Evolutionary conservation across 2,797 vertebrate genomes (phyloP).

Genomic region (Gila robusta): DNA sequence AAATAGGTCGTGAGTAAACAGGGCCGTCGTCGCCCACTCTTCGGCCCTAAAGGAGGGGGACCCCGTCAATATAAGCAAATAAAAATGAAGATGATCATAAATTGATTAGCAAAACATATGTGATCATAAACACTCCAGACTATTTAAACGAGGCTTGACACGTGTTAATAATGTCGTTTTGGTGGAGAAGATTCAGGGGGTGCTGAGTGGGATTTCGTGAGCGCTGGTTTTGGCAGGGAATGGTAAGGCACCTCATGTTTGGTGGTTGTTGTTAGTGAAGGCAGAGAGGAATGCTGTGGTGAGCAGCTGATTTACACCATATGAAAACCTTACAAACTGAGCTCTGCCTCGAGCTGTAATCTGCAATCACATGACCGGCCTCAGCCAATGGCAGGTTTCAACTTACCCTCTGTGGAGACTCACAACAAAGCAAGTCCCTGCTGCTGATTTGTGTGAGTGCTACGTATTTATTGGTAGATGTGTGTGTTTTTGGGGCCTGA

Average conservation of each 20-base stretch:
- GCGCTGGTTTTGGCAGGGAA: conserved; percentile 28
- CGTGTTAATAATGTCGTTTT: neutral
- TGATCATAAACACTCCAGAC: neutral
- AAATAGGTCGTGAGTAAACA: conserved; percentile 30
- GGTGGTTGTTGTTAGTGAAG: conserved; percentile 61
- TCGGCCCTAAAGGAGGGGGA: neutral
- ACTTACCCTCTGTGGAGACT: conserved; percentile 73
- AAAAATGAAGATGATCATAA: neutral
- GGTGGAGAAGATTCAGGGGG: neutral
- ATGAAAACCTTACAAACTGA: conserved; percentile 83
- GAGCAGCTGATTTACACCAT: conserved; percentile 84
- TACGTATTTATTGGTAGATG: conserved; percentile 25
- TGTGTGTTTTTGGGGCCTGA: conserved; percentile 15
- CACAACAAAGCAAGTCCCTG: conserved; percentile 68
- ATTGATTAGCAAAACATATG: conserved; percentile 4
- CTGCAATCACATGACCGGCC: conserved; percentile 76
- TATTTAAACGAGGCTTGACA: neutral
- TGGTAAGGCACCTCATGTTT: conserved; percentile 38
- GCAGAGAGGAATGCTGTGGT: conserved; percentile 78
- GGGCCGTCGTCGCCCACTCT: neutral
- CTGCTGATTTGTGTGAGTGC: conserved; percentile 43
- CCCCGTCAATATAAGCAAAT: neutral
- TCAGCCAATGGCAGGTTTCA: conserved; percentile 74
- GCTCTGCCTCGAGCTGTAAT: conserved; percentile 75
- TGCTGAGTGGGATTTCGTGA: conserved; percentile 5